These are phyloP conservation scores for Clarias pachynema DNA, from an alignment of 2,797 vertebrate genomes.

Conservation along the genomic window DNA sequence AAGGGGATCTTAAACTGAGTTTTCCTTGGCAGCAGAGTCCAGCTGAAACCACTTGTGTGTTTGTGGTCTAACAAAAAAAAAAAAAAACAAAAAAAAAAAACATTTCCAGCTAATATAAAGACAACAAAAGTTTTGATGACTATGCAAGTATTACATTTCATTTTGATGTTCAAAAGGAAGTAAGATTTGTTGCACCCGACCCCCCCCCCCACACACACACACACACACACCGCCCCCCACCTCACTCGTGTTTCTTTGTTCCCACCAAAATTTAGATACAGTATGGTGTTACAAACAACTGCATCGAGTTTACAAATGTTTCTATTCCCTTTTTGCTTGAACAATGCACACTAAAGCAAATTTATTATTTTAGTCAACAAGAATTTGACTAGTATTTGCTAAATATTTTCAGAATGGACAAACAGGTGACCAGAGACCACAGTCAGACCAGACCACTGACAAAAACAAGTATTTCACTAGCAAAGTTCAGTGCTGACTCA, in stretches of 20 bases:
- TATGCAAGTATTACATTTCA: neutral
- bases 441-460: constrained; percentile 15
- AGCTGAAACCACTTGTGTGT: constrained; percentile 21
- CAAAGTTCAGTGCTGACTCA: neutral
- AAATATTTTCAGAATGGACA: neutral
- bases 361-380: neutral
- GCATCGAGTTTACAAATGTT: neutral
- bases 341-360: neutral
- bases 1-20: constrained; percentile 43
- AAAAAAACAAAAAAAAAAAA: no score
- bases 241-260: neutral
- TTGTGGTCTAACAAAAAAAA: neutral
- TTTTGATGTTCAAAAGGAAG: neutral
- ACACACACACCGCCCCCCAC: no score
- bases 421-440: neutral
- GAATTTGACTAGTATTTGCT: neutral
- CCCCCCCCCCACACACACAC: no score
- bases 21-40: constrained; percentile 22
- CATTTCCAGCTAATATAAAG: constrained; percentile 3
- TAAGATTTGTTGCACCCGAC: neutral
- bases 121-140: neutral
- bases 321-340: neutral
- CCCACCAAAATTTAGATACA: neutral
- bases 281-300: neutral
- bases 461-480: neutral